Evolutionary conservation across 2,797 vertebrate genomes (phyloP).

Genomic region (Aplochiton taeniatus): DNA sequence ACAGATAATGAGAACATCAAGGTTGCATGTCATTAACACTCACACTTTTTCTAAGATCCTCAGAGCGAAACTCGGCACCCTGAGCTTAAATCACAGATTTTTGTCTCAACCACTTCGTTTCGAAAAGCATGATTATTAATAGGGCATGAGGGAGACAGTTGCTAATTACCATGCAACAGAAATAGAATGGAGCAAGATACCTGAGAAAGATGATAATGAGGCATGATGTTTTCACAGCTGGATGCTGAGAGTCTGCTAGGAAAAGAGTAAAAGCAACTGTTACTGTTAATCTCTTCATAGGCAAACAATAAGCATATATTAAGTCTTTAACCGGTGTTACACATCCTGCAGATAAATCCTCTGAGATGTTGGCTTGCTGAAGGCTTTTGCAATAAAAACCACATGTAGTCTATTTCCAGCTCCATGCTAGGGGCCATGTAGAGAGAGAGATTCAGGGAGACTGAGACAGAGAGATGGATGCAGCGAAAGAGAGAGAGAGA

Average conservation of each 20-base stretch:
- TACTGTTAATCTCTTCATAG: neutral
- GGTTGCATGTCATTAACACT: no score
- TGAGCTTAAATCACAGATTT: no score
- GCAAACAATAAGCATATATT: no score
- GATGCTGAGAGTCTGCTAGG: conserved; percentile 10
- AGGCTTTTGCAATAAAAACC: no score
- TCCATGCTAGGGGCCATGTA: conserved; percentile 26
- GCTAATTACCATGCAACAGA: conserved; percentile 30
- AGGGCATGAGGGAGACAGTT: conserved; percentile 19
- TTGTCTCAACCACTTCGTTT: neutral
- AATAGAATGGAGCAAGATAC: conserved; percentile 25
- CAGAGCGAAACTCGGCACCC: no score
- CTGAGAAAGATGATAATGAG: conserved; percentile 23
- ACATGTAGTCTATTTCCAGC: conserved; percentile 26
- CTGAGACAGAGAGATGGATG: neutral
- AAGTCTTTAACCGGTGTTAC: no score
- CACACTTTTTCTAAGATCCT: no score
- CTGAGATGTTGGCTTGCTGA: no score
- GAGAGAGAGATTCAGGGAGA: conserved; percentile 24
- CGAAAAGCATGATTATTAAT: conserved; percentile 13
- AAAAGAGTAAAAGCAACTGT: conserved; percentile 7
- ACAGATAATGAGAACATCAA: no score
- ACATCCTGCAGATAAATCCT: no score
- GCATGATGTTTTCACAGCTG: conserved; percentile 34
- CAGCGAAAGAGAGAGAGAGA: neutral